phyloP scores from a whole-genome alignment of 2,797 vertebrate species.

The Squalus acanthias region DNA sequence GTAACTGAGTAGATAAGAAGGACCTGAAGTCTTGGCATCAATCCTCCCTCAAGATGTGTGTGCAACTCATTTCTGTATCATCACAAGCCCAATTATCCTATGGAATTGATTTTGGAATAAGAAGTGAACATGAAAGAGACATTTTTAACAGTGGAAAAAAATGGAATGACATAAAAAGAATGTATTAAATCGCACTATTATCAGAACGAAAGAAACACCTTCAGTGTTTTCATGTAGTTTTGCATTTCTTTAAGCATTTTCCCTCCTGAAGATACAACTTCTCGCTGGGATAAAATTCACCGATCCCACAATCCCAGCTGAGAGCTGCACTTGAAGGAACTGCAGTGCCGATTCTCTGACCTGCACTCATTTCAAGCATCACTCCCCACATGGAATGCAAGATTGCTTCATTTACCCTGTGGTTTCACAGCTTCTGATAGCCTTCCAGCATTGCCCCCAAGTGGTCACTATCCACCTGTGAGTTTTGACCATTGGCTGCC shows the following conservation, averaged over 20 bases:
- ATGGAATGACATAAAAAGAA: not conserved
- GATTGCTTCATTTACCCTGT: not conserved
- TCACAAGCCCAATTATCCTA: not conserved
- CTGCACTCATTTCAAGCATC: not conserved
- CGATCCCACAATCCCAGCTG: not conserved
- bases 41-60: not conserved
- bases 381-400: not conserved
- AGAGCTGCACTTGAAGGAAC: not conserved
- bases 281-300: not conserved
- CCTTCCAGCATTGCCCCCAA: not conserved
- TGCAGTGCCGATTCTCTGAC: not conserved
- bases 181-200: not conserved
- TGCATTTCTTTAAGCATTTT: not conserved
- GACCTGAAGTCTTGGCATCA: not conserved
- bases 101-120: not conserved
- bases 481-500: not conserved
- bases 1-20: not conserved
- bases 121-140: not conserved
- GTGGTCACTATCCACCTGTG: not conserved
- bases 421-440: not conserved
- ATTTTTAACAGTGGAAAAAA: not conserved
- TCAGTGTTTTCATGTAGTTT: not conserved
- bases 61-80: not conserved
- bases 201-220: not conserved
- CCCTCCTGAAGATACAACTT: not conserved